Percentiles rank a stretch among this genome's conserved stretches.
These are phyloP conservation scores for Periphyllus acericola DNA, from an alignment of 2,888 invertebrate genomes.

Conservation along the genomic window DNA sequence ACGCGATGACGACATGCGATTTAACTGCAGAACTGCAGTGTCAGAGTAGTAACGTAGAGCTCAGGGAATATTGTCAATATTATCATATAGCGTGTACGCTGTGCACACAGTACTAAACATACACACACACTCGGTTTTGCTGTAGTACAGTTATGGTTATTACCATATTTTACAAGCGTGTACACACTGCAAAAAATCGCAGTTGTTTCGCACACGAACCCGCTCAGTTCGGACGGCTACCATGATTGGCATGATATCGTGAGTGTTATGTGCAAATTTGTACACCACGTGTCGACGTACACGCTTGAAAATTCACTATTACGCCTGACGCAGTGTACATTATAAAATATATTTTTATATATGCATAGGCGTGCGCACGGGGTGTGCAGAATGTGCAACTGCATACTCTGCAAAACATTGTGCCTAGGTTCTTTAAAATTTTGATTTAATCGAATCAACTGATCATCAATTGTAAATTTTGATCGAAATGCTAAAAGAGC, in stretches of 20 bases:
- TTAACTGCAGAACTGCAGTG: background rate
- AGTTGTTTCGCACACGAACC: no score
- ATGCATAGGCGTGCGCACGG: no score
- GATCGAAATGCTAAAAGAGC: no score
- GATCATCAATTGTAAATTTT: no score
- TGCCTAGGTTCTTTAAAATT: no score
- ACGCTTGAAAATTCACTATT: background rate
- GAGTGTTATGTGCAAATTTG: background rate
- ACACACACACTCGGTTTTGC: background rate
- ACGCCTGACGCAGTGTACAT: background rate
- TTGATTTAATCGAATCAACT: no score
- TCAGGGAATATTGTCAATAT: background rate
- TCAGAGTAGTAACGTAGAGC: background rate
- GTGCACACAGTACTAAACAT: background rate
- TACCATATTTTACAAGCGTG: background rate
- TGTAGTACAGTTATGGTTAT: background rate
- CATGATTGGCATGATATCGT: background rate
- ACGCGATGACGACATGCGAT: constrained; percentile 19
- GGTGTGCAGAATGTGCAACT: no score
- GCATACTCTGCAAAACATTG: no score
- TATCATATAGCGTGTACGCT: background rate
- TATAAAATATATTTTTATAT: background rate
- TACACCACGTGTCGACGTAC: background rate
- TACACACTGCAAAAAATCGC: background rate
- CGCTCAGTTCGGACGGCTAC: no score